Base-by-base conservation (phyloP, 2,797 vertebrate species). In the Neosilurus hyrtlii region DNA sequence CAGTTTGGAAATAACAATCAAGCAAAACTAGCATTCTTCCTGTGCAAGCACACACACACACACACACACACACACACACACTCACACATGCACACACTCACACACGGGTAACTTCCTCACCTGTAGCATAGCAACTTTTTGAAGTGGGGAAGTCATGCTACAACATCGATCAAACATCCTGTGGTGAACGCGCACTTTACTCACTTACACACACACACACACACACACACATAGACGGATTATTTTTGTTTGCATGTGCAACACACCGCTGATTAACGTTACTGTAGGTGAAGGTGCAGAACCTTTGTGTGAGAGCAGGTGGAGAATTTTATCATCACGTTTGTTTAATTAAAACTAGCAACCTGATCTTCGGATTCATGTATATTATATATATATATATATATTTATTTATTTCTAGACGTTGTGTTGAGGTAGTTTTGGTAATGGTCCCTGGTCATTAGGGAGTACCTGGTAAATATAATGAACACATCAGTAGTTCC, bases 101-200 rank as follows among this genome's bases (percentile, higher is more conserved):
- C n/a, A 52, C 14, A 68, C 9, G 22, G 18, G 14, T n/a, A 72
- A 72, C 67, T 78, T 49, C 54, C 66, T 73, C 73, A 80, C 62
- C 65, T 80, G 63, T 72, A 71, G 70, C 76, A 43, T 65, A 81
- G 20, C 54, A 10, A 75, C 66, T 68, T 30, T 79, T 84, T 84
- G 26, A 82, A 84, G 71, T 37, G 62, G 43, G 43, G 62, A 84
- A 83, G 79, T 56, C 43, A 67, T 54, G 68, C 18, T 83, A 52
- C 49, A 75, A 75, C 15, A 86, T 24, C 35, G 24, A 73, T 73
- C 79, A 61, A 81, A 79, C 62, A 79, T 82, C 62, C 24, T 85
- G 75, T 75, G 16, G 37, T 79, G 30, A 11, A 77, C 14, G 26
- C 26, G 12, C 52, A 37, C 22, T 51, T 71, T 43, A n/a, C 22